Percentiles rank a stretch among this genome's conserved stretches.
These are phyloP conservation scores for Aphaenogaster ashmeadi DNA, from an alignment of 1,140 invertebrate species.

Conservation along the genomic window DNA sequence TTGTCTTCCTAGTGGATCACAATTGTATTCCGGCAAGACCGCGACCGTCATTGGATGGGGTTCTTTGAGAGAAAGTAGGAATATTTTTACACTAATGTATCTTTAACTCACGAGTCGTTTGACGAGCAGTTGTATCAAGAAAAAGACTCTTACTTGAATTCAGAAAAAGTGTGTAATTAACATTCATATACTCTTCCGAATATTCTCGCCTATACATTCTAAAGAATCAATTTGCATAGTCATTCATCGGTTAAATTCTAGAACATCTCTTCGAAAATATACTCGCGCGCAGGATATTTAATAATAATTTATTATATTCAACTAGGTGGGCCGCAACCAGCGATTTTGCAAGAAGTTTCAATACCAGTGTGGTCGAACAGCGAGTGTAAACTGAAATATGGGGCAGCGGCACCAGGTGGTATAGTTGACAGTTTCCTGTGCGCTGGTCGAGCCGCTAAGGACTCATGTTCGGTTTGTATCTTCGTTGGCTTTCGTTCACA, in stretches of 20 bases:
- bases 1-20: constrained; percentile 91
- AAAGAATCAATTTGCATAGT: constrained; percentile 10
- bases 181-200: neutral
- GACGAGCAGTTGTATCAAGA: neutral
- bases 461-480: constrained; percentile 94
- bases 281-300: neutral
- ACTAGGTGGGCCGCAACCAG: constrained; percentile 93
- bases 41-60: constrained; percentile 96
- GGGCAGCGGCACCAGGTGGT: constrained; percentile 94
- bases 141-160: constrained; percentile 24
- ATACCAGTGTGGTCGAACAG: constrained; percentile 94
- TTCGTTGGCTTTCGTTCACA: neutral
- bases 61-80: constrained; percentile 92
- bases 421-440: constrained; percentile 96
- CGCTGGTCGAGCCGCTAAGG: constrained; percentile 93
- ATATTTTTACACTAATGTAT: constrained; percentile 2
- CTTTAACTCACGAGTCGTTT: neutral
- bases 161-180: constrained; percentile 9
- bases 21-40: constrained; percentile 90
- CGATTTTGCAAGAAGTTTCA: constrained; percentile 93
- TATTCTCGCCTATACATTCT: neutral
- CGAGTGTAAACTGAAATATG: constrained; percentile 94
- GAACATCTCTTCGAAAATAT: neutral
- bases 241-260: neutral
- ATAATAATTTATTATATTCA: constrained; percentile 11